phyloP scores from a whole-genome alignment of 2,888 invertebrate genomes.

The Blastobasis lacticolella region DNA sequence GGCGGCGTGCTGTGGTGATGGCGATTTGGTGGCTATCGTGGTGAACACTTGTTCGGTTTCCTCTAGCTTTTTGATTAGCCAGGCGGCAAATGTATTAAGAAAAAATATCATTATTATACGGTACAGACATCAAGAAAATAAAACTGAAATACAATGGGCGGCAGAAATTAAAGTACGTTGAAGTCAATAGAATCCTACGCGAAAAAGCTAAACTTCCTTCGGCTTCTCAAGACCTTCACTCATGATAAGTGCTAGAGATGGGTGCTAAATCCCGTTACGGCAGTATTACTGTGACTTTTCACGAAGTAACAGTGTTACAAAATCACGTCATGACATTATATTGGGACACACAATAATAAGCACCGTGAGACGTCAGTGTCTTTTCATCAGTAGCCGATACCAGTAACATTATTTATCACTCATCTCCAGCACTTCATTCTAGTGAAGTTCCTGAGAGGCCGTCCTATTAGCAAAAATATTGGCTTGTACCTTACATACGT shows the following conservation, averaged over 20 bases:
- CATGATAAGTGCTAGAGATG: too few species aligned
- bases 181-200: too few species aligned
- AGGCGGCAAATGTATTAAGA: not conserved
- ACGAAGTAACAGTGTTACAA: too few species aligned
- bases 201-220: too few species aligned
- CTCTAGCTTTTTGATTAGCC: not conserved
- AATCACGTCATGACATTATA: too few species aligned
- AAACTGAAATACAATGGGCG: not conserved
- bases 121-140: not conserved
- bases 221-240: too few species aligned
- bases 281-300: too few species aligned
- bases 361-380: too few species aligned
- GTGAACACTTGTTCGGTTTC: not conserved
- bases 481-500: not conserved
- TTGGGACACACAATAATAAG: too few species aligned
- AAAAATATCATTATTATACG: not conserved
- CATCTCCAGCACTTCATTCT: not conserved
- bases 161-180: not conserved
- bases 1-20: constrained; percentile 10
- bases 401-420: not conserved
- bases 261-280: too few species aligned
- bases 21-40: constrained; percentile 7
- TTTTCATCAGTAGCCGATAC: not conserved
- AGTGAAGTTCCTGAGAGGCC: not conserved
- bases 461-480: not conserved